Conservation (phyloP, 35 echinoderm and acorn worm species). For the Lytechinus variegatus region DNA sequence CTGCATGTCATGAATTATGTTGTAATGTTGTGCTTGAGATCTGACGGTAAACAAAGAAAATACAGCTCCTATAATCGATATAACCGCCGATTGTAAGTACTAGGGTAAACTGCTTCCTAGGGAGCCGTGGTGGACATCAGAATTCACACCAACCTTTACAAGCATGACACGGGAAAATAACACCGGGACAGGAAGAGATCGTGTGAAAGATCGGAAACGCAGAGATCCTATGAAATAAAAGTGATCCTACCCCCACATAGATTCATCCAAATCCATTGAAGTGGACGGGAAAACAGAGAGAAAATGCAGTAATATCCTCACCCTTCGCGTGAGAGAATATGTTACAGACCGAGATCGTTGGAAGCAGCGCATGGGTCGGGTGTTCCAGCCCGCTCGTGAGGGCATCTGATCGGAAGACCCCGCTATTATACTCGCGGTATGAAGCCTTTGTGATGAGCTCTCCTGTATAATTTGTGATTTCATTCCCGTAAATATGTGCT, state of each 20-base stretch:
- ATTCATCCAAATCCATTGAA: neutral
- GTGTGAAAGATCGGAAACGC: constrained; percentile 15
- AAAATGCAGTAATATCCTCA: neutral
- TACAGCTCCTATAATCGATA: neutral
- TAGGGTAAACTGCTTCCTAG: neutral
- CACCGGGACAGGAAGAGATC: constrained; percentile 32
- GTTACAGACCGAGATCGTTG: neutral
- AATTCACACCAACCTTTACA: neutral
- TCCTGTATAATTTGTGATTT: constrained; percentile 14
- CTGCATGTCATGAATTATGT: neutral
- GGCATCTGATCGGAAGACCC: neutral
- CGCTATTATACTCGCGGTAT: neutral
- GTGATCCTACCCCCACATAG: neutral
- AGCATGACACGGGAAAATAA: neutral
- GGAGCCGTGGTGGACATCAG: neutral
- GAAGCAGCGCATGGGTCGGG: neutral
- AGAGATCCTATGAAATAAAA: constrained; percentile 8
- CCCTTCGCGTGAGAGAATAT: neutral
- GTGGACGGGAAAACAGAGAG: neutral
- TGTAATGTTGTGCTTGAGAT: neutral
- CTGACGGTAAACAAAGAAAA: neutral
- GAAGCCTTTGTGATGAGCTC: constrained; percentile 17
- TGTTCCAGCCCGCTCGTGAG: neutral
- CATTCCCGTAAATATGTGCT: constrained; percentile 24
- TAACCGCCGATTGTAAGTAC: neutral